phyloP scores from a whole-genome alignment of 2,113 vertebrate species.

The Orientallactaga bullata region DNA sequence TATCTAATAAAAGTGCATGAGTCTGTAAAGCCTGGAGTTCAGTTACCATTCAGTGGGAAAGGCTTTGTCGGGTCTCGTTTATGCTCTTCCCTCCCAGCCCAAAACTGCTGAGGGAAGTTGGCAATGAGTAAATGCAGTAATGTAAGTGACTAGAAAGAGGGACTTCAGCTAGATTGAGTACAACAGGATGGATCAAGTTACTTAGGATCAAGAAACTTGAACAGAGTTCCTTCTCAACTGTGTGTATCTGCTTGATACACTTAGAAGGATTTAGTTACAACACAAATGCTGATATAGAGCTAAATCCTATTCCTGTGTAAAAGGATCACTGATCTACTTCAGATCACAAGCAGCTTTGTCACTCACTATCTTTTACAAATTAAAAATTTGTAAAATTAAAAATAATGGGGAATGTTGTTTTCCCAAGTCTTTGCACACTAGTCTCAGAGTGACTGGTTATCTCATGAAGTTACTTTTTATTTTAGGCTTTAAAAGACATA shows the following conservation, averaged over 20 bases:
- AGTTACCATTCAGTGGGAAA: background rate
- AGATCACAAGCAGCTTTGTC: background rate
- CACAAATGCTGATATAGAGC: background rate
- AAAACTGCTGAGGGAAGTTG: background rate
- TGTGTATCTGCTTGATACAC: background rate
- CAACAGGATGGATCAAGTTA: background rate
- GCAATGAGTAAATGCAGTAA: background rate
- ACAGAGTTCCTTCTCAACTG: background rate
- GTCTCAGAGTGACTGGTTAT: background rate
- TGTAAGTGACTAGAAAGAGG: background rate
- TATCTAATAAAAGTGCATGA: background rate
- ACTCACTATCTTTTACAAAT: background rate
- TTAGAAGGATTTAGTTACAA: background rate
- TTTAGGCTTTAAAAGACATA: conserved; percentile 8
- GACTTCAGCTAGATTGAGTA: background rate
- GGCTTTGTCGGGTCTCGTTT: background rate
- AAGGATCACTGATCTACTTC: background rate
- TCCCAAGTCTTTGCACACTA: background rate
- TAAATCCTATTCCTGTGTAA: background rate
- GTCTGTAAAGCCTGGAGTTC: background rate
- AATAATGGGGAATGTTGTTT: background rate
- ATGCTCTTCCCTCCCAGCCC: background rate
- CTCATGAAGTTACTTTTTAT: background rate
- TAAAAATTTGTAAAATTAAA: no score
- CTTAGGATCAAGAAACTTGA: background rate